Conservation (phyloP, 1,140 invertebrate species). For the Pseudobourletiella spinata region DNA sequence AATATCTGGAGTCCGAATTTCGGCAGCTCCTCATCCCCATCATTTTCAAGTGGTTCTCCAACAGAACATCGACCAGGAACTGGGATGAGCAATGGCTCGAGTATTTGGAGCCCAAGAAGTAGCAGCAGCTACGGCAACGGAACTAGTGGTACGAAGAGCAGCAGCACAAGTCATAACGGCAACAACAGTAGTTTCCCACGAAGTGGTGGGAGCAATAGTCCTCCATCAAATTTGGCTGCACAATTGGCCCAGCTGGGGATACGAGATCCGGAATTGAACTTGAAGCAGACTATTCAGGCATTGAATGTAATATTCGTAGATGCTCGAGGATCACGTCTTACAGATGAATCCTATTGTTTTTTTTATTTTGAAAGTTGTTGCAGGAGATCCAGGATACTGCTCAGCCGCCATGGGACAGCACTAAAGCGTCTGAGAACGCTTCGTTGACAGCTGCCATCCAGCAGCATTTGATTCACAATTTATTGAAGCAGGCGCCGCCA, state of each 20-base stretch:
- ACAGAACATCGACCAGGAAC: background rate
- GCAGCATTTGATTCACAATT: constrained; percentile 4
- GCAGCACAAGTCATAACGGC: background rate
- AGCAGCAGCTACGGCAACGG: background rate
- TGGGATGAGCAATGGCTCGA: background rate
- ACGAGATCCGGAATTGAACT: background rate
- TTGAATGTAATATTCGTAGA: background rate
- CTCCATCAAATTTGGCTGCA: background rate
- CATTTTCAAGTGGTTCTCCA: background rate
- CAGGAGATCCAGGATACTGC: constrained; percentile 1
- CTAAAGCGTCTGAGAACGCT: background rate
- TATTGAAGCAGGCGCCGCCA: background rate
- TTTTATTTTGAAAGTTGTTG: background rate
- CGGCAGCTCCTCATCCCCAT: background rate
- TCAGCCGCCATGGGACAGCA: background rate
- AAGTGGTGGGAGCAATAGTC: background rate
- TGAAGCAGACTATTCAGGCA: background rate
- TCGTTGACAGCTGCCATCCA: background rate
- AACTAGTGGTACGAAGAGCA: background rate
- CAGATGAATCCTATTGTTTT: background rate
- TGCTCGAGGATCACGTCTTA: background rate
- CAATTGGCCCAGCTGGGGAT: background rate
- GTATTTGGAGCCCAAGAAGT: background rate
- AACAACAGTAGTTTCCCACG: background rate
- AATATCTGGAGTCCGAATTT: background rate